Evolutionary conservation across 2,797 vertebrate species (phyloP), one percentile per base, ranked within the genome.

Genomic region (Pelodytes ibericus): DNA sequence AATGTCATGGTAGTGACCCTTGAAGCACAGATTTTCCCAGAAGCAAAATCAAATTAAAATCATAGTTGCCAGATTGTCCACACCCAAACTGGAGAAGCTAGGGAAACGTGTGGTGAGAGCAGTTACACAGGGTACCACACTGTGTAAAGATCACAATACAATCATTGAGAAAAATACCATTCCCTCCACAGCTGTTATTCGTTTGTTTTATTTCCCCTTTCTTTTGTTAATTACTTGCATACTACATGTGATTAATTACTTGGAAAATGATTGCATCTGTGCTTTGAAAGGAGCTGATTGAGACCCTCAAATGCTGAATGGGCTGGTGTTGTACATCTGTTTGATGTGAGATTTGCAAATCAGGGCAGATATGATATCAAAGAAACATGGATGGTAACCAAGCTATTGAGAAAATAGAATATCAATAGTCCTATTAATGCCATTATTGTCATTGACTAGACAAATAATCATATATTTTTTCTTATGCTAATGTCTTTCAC

Each of bases 221-320:
- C 62, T 61, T 53, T 30, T 25, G 59, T 59, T 33, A 64, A 51
- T 77, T 60, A 39, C 69, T 60, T 77, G 51, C 61, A 65, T 77
- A 36, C 51, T 66, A 25, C 51, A 72, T 72, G 75, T 66, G 68
- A 77, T 72, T 77, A 77, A 77, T 77, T 77, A 72, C 69, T 66
- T 72, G 75, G 62, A 77, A 72, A 77, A 72, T 59, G 53, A 77
- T 72, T 65, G 41, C 75, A 77, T 77, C 75, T 72, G 75, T 59
- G 53, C 62, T 66, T 72, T 72, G 61, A 77, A 77, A 66, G 68
- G 11, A 72, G 61, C 75, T 72, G 69, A 77, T 72, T 77, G 75
- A 77, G 68, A 71, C 61, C 57, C 24, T 73, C 27, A 29, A 59
- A 27, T 72, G 69, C 75, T 72, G 75, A 77, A 77, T 77, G 60